Percentiles rank a stretch among this genome's conserved stretches.
Evolutionary conservation across 2,797 vertebrate species (phyloP).

Genomic region (Phalanger gymnotis): DNA sequence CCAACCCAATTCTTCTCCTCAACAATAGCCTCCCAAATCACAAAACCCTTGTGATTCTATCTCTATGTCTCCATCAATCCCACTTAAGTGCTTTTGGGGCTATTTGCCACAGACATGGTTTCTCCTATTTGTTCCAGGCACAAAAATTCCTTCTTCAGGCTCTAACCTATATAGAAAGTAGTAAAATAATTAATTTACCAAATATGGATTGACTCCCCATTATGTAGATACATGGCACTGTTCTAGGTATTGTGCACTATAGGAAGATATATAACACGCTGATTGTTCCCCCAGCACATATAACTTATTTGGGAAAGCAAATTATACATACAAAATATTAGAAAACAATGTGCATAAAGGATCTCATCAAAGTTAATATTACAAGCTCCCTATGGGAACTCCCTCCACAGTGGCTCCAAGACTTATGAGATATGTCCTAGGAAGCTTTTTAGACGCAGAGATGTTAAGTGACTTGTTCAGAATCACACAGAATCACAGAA

Average conservation of each 20-base stretch:
- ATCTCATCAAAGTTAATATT: not conserved
- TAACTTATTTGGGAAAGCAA: slow-evolving; percentile 46
- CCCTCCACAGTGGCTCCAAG: not conserved
- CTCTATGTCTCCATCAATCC: not conserved
- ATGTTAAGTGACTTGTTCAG: not conserved
- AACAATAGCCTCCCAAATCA: not conserved
- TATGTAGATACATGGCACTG: not conserved
- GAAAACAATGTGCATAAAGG: not conserved
- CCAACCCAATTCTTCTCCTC: not conserved
- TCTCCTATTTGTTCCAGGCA: not conserved
- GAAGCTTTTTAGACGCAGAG: not conserved
- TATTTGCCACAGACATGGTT: not conserved
- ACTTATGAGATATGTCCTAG: not conserved
- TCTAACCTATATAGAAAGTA: not conserved
- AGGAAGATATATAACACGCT: slow-evolving; percentile 21
- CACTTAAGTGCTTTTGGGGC: not conserved
- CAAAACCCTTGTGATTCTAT: not conserved
- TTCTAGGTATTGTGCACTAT: not conserved
- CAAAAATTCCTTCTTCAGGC: not conserved
- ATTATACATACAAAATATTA: slow-evolving; percentile 43
- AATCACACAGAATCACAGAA: not conserved
- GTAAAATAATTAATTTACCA: not conserved
- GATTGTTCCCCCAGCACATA: slow-evolving; percentile 3
- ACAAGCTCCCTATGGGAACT: not conserved
- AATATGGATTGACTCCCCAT: not conserved